These are phyloP conservation scores for Rhabditoides inermis DNA, from an alignment of 2,888 invertebrate species.

Conservation along the genomic window DNA sequence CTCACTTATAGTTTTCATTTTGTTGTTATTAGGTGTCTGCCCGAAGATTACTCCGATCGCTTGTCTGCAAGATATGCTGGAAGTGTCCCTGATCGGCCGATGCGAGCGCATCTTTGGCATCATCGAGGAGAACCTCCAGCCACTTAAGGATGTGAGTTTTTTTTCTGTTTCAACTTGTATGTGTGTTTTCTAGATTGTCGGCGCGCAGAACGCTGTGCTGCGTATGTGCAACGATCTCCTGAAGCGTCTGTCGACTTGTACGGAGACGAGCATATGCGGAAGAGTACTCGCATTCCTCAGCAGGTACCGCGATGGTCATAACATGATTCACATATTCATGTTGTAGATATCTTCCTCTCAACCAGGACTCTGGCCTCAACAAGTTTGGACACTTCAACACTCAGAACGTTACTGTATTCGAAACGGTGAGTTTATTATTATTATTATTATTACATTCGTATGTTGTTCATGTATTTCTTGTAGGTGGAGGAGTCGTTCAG, in stretches of 20 bases:
- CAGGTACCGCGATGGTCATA: conserved; percentile 61
- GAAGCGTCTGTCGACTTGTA: conserved; percentile 79
- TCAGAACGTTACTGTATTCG: conserved; percentile 85
- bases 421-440: conserved; percentile 59
- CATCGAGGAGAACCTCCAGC: conserved; percentile 37
- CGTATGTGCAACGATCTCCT: conserved; percentile 88
- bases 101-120: conserved; percentile 35
- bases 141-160: conserved; percentile 32
- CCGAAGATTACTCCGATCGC: conserved; percentile 16
- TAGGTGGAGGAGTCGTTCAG: conserved; percentile 4
- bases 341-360: conserved; percentile 87
- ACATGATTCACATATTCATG: conserved; percentile 53
- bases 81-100: conserved; percentile 19
- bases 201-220: conserved; percentile 85
- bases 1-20: too few species aligned
- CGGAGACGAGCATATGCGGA: conserved; percentile 95
- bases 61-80: conserved; percentile 36
- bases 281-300: conserved; percentile 87
- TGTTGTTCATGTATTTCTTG: too few species aligned
- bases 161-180: background rate
- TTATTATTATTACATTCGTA: too few species aligned
- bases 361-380: conserved; percentile 91
- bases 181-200: conserved; percentile 7
- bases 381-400: conserved; percentile 93
- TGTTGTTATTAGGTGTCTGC: conserved; percentile 15